Evolutionary conservation across 2,888 invertebrate species (phyloP), one percentile per base, ranked within the genome.

Genomic region (Brenthis daphne): DNA sequence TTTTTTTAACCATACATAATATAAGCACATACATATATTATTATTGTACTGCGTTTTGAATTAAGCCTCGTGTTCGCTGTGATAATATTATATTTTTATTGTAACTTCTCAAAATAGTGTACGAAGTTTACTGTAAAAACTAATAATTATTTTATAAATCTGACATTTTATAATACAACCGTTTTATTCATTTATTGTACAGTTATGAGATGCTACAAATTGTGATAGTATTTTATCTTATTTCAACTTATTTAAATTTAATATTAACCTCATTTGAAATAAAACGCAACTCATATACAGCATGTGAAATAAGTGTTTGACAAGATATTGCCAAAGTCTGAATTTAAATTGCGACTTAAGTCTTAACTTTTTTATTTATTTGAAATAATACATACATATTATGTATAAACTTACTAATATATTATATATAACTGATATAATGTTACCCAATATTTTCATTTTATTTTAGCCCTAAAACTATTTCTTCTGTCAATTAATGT

Each of bases 401-500:
- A 29, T 29, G 29, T 29, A 29, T 24, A 16, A 12, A 12, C 29
- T 51, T 53, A 13, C 6, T 50, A 24, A 24, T 48, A 60, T 50
- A 47, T 24, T 47, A n/a, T 48, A 11, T 48, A 60, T 43, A 43
- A 11, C 1, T 43, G 11, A 43, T 43, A 2, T 51, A 61, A 37
- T 33, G 13, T 37, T 12, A 51, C 12, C 12, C n/a, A 60, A n/a
- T 51, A 48, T 48, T 51, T 11, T 14, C 37, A 43, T 63, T 51
- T 14, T 12, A 12, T 8, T 48, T 43, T 4, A 37, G 50, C 56
- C 1, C 54, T 50, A 29, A 55, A 67, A 63, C 43, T 55, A 79
- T 79, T 85, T 87, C 78, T 87, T 88, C 89, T 84, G 92, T 92
- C 92, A 92, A 92, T 92, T 92, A 91, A 87, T 82, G 77, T 84